Conservation (phyloP, 2,113 vertebrate species). For the Acrocephalus arundinaceus region DNA sequence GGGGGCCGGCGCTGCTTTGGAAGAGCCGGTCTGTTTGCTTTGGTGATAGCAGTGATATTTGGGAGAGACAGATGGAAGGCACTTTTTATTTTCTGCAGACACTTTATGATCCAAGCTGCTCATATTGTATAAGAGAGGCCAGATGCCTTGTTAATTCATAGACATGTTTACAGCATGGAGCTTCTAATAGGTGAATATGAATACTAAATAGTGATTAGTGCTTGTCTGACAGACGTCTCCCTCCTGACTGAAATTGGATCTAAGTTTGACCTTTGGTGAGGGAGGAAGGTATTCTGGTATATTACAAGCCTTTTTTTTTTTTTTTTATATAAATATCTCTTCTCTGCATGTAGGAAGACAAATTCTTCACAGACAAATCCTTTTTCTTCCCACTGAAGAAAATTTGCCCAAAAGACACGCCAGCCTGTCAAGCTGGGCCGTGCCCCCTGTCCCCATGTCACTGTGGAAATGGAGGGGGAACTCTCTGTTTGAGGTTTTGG, state of each 20-base stretch:
- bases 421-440: not conserved
- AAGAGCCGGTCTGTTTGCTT: slow-evolving; percentile 71
- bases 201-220: slow-evolving; percentile 77
- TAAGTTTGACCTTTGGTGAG: slow-evolving; percentile 69
- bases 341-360: not conserved
- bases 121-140: slow-evolving; percentile 75
- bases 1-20: slow-evolving; percentile 46
- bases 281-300: slow-evolving; percentile 49
- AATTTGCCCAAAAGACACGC: not conserved
- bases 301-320: slow-evolving; percentile 1
- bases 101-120: slow-evolving; percentile 76
- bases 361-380: not conserved
- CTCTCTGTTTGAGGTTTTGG: not conserved
- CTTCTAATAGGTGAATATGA: slow-evolving; percentile 76
- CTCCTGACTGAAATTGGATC: slow-evolving; percentile 72
- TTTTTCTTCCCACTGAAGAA: not conserved
- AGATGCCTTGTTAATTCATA: slow-evolving; percentile 78
- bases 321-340: not conserved
- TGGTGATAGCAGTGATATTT: slow-evolving; percentile 72
- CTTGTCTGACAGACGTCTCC: slow-evolving; percentile 72
- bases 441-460: not conserved
- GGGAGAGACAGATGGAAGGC: slow-evolving; percentile 75
- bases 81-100: slow-evolving; percentile 76
- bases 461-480: not conserved
- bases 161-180: slow-evolving; percentile 72